A percentile compares a stretch with the other conserved stretches of the same genome.
Evolutionary conservation across 2,888 invertebrate genomes (phyloP).

Genomic region (Megaustenia siamemsis): DNA sequence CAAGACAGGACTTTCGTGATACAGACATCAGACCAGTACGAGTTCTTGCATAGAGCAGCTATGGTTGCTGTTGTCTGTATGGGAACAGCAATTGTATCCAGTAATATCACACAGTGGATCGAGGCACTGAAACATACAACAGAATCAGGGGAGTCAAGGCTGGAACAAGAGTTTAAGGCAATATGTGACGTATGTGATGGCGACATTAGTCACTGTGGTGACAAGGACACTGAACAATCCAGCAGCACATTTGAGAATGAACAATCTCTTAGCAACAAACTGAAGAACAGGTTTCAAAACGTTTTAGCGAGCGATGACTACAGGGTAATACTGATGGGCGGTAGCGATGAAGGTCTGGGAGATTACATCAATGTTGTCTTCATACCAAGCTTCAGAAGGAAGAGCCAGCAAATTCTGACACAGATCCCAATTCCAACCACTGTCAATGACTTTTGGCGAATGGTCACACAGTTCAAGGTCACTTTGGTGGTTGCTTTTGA

Average conservation of each 20-base stretch:
- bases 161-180: not conserved
- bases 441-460: conserved; percentile 6
- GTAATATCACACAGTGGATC: not conserved
- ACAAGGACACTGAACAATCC: not conserved
- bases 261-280: not conserved
- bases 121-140: not conserved
- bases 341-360: not conserved
- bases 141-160: not conserved
- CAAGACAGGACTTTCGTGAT: not conserved
- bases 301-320: not conserved
- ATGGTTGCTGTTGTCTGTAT: not conserved
- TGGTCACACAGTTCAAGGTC: conserved; percentile 3
- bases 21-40: conserved; percentile 12
- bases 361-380: conserved; percentile 19
- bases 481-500: conserved; percentile 11
- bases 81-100: not conserved
- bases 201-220: not conserved
- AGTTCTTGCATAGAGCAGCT: conserved; percentile 28
- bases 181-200: not conserved
- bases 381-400: conserved; percentile 3
- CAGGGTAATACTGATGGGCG: not conserved
- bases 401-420: conserved; percentile 11
- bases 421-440: conserved; percentile 7
- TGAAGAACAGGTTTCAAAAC: conserved; percentile 21
- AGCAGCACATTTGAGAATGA: not conserved